A percentile compares a stretch with the other conserved stretches of the same genome.
phyloP scores from a whole-genome alignment of 1,140 invertebrate genomes.

The Drosophila pseudoananassae region DNA sequence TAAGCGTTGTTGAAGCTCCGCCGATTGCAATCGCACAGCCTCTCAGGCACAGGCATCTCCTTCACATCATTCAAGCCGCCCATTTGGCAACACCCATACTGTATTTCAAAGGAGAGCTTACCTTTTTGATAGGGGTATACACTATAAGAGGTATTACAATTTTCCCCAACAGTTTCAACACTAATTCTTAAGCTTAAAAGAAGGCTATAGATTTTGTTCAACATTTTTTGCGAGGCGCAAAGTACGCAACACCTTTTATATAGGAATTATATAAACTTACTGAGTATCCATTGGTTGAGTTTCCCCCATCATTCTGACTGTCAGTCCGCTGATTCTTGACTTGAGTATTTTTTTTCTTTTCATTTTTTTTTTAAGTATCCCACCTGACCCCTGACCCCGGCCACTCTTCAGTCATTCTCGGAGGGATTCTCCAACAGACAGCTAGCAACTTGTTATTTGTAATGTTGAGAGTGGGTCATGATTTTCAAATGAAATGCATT shows the following conservation, averaged over 20 bases:
- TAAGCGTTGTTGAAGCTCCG: slow-evolving; percentile 72
- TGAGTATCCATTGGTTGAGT: neutral
- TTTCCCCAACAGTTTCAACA: too few species aligned
- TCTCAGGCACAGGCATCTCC: neutral
- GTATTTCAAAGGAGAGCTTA: too few species aligned
- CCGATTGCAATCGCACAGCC: slow-evolving; percentile 68
- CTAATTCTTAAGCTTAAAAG: too few species aligned
- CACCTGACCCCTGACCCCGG: slow-evolving; percentile 7
- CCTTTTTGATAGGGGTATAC: too few species aligned
- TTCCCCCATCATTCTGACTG: neutral
- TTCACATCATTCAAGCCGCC: neutral
- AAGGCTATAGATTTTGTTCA: too few species aligned
- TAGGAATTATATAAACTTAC: neutral
- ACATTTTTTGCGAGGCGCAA: too few species aligned
- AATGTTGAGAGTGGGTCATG: slow-evolving; percentile 65
- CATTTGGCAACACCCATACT: neutral
- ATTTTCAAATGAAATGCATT: slow-evolving; percentile 78
- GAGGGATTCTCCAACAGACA: slow-evolving; percentile 38
- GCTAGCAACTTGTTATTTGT: slow-evolving; percentile 73
- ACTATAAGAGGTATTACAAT: too few species aligned
- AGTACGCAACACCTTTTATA: too few species aligned
- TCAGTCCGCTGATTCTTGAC: neutral
- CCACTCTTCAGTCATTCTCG: neutral
- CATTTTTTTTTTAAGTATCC: slow-evolving; percentile 29
- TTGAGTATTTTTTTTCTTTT: slow-evolving; percentile 31